phyloP scores from a whole-genome alignment of 2,888 invertebrate species.

The Epirrhoe alternata region DNA sequence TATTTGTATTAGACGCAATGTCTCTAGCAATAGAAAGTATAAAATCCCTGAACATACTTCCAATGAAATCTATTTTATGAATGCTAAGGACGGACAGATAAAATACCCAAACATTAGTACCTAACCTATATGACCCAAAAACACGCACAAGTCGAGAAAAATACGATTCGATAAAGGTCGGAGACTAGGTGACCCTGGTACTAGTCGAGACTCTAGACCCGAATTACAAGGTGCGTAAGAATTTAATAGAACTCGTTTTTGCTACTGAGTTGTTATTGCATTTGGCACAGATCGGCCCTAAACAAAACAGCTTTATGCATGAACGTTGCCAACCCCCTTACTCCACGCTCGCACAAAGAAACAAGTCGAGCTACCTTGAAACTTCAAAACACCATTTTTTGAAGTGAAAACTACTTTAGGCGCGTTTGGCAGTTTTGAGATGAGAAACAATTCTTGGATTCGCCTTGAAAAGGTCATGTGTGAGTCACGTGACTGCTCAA shows the following conservation, averaged over 20 bases:
- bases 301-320: not conserved
- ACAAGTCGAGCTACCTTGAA: no score
- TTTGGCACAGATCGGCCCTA: not conserved
- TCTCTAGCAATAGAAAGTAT: not conserved
- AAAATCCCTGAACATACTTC: not conserved
- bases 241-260: not conserved
- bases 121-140: slow-evolving; percentile 28
- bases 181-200: slow-evolving; percentile 22
- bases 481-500: no score
- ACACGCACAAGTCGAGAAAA: slow-evolving; percentile 29
- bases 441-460: no score
- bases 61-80: slow-evolving; percentile 16
- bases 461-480: no score
- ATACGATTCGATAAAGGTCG: slow-evolving; percentile 22
- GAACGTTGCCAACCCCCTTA: no score
- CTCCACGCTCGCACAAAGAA: no score
- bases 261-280: not conserved
- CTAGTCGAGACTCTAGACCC: slow-evolving; percentile 17
- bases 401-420: no score
- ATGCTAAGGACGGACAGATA: slow-evolving; percentile 8
- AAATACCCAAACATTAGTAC: not conserved
- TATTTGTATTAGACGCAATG: no score
- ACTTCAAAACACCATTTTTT: no score
- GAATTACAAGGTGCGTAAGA: slow-evolving; percentile 3
- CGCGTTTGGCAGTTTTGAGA: no score